Conservation (phyloP, 2,888 invertebrate species). For the Cephus pulcher region DNA sequence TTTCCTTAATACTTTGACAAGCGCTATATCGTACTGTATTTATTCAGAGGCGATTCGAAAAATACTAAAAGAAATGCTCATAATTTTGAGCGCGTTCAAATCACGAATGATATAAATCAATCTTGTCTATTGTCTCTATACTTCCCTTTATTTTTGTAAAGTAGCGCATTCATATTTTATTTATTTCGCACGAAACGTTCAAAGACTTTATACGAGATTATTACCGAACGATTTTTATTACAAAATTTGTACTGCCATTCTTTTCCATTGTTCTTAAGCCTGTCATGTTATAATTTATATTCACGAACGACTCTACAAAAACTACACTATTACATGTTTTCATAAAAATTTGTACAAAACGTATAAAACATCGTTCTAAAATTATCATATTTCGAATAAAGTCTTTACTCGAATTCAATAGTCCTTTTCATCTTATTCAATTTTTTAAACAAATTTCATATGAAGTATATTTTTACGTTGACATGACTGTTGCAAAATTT, state of each 20-base stretch:
- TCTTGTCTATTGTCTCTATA: background rate
- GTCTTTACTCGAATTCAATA: constrained; percentile 32
- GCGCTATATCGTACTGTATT: background rate
- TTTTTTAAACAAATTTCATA: background rate
- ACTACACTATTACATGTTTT: background rate
- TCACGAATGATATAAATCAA: background rate
- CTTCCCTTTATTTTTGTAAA: constrained; percentile 30
- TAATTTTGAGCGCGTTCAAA: background rate
- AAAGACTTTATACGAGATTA: constrained; percentile 19
- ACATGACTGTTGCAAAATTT: background rate
- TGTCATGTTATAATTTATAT: background rate
- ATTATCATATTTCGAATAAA: constrained; percentile 12
- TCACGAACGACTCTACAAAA: background rate
- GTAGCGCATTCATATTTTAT: constrained; percentile 38
- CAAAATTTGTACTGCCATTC: background rate
- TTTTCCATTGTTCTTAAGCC: background rate
- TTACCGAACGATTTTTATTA: background rate
- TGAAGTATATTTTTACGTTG: background rate
- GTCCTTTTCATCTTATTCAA: constrained; percentile 8
- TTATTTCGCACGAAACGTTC: constrained; percentile 35
- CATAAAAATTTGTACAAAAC: background rate
- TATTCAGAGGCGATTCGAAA: background rate
- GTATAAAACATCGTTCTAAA: background rate
- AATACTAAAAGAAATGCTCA: background rate
- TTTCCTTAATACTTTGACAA: constrained; percentile 42